phyloP scores from a whole-genome alignment of 2,888 invertebrate genomes.

The Nycteola revayana region DNA sequence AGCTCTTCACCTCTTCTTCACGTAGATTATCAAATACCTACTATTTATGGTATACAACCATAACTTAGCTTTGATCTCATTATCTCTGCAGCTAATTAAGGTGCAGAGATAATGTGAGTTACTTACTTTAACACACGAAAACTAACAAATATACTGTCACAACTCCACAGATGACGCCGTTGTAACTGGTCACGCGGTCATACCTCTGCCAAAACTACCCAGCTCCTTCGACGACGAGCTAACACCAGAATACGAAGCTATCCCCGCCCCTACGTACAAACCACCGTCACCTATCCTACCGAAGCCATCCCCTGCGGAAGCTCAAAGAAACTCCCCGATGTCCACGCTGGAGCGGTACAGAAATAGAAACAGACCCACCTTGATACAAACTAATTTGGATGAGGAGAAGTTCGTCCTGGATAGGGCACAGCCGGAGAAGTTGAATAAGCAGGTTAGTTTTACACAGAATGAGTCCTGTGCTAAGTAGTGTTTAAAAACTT shows the following conservation, averaged over 20 bases:
- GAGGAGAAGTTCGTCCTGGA: conserved; percentile 89
- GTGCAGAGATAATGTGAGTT: no score
- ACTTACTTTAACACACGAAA: no score
- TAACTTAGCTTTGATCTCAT: no score
- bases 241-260: conserved; percentile 60
- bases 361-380: conserved; percentile 61
- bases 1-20: no score
- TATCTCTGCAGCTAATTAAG: no score
- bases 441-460: conserved; percentile 69
- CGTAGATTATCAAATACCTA: no score
- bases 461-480: no score
- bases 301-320: conserved; percentile 47
- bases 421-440: conserved; percentile 81
- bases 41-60: no score
- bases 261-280: conserved; percentile 53
- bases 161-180: conserved; percentile 80
- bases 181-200: conserved; percentile 84
- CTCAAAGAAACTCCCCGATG: conserved; percentile 60
- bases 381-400: conserved; percentile 63
- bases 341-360: conserved; percentile 74
- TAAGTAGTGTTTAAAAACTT: no score
- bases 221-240: conserved; percentile 71
- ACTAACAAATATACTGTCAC: no score
- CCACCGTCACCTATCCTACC: conserved; percentile 63
- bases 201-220: conserved; percentile 84